These are phyloP conservation scores for Leucopsar rothschildi DNA, from an alignment of 2,113 vertebrate species.

Conservation along the genomic window DNA sequence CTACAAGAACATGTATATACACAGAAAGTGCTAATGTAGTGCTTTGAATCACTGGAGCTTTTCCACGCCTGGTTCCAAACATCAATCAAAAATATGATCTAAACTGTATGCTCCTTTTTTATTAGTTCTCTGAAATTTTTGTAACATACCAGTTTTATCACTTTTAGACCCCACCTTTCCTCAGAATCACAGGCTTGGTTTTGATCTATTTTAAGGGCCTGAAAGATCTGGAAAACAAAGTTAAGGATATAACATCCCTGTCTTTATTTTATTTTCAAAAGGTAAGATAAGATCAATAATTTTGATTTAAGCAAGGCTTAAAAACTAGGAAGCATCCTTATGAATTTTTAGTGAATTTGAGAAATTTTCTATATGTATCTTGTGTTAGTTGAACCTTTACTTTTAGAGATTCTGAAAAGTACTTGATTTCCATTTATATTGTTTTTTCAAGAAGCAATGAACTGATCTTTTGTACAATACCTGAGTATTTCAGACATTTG, in stretches of 20 bases:
- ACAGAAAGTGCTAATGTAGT: not conserved
- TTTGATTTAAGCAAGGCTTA: not conserved
- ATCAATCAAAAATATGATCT: not conserved
- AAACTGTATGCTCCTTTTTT: not conserved
- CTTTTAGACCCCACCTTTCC: not conserved
- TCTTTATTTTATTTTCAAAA: not conserved
- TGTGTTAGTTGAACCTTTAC: not conserved
- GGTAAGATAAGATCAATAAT: not conserved
- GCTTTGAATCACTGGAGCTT: not conserved
- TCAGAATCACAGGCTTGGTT: not conserved
- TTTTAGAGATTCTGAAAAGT: not conserved
- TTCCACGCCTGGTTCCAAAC: not conserved
- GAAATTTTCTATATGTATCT: not conserved
- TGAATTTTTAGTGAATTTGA: not conserved
- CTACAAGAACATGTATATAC: not conserved
- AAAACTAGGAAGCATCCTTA: not conserved
- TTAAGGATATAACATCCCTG: rapidly evolving
- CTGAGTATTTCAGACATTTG: not conserved
- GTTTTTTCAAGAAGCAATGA: not conserved
- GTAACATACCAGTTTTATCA: not conserved
- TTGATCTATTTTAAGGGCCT: not conserved
- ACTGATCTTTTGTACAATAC: not conserved
- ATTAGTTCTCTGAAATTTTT: not conserved
- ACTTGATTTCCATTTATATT: not conserved
- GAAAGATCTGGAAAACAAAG: not conserved